A percentile compares a stretch with the other conserved stretches of the same genome.
phyloP scores from a whole-genome alignment of 2,888 invertebrate species.

The Oscheius myriophilus region DNA sequence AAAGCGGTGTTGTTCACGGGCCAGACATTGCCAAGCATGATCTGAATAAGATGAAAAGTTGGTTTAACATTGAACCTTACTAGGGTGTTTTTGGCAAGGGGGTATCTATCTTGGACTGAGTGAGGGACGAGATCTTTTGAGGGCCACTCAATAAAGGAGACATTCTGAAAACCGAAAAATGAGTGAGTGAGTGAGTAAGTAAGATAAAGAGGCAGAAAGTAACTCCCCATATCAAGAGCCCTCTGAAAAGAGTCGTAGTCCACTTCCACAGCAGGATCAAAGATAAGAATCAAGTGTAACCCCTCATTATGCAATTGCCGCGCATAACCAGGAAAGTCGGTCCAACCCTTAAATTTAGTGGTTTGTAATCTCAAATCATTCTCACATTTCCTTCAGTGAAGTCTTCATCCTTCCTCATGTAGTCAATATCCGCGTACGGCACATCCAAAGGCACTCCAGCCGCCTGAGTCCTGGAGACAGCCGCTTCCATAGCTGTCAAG shows the following conservation, averaged over 20 bases:
- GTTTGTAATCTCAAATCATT: not conserved
- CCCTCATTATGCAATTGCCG: conserved; percentile 54
- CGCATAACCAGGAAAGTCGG: conserved; percentile 56
- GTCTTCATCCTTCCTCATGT: conserved; percentile 50
- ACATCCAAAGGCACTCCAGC: conserved; percentile 65
- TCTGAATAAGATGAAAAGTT: conserved; percentile 14
- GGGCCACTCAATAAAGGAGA: conserved; percentile 54
- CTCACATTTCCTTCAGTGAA: conserved; percentile 52
- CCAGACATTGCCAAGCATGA: conserved; percentile 60
- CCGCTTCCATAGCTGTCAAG: conserved; percentile 56
- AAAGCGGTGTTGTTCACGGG: conserved; percentile 51
- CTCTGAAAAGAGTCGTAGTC: conserved; percentile 62
- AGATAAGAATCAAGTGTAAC: conserved; percentile 62
- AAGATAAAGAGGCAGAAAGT: no score
- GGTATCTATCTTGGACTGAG: conserved; percentile 46
- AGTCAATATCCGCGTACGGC: conserved; percentile 64
- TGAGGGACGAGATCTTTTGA: conserved; percentile 40
- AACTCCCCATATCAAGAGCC: conserved; percentile 42
- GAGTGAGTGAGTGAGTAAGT: no score
- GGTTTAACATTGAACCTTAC: conserved; percentile 13
- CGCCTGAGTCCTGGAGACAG: conserved; percentile 51
- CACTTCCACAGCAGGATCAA: conserved; percentile 68
- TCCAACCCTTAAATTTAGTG: conserved; percentile 50
- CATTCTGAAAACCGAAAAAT: conserved; percentile 26
- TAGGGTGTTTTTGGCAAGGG: conserved; percentile 46